phyloP scores from a whole-genome alignment of 2,888 invertebrate species.

The Rhodophaea formosa region DNA sequence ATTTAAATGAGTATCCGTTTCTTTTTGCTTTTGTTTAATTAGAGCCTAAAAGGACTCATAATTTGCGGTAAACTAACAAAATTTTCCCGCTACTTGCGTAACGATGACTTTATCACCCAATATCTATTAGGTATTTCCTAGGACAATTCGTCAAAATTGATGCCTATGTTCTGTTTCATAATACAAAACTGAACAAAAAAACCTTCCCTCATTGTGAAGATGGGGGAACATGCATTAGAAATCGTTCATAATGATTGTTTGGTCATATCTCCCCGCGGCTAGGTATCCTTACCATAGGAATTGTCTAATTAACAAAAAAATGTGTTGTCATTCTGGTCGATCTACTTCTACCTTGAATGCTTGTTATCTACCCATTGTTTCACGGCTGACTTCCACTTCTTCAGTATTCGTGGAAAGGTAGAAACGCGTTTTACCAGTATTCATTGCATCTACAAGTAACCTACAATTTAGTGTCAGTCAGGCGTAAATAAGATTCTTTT shows the following conservation, averaged over 20 bases:
- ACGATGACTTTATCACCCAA: constrained; percentile 8
- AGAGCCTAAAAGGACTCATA: not conserved
- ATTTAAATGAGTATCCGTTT: no score
- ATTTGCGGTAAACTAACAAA: constrained; percentile 5
- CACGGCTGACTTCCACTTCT: constrained; percentile 12
- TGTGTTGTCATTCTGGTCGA: not conserved
- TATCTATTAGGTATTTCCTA: constrained; percentile 24
- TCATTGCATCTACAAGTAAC: not conserved
- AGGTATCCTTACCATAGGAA: not conserved
- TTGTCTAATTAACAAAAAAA: not conserved
- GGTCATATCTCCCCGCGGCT: not conserved
- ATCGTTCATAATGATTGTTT: not conserved
- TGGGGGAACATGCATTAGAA: not conserved
- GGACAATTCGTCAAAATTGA: constrained; percentile 28
- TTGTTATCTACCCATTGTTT: constrained; percentile 13
- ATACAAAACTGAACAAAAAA: constrained; percentile 24
- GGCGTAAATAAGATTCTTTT: constrained; percentile 3
- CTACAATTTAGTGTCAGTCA: constrained; percentile 9
- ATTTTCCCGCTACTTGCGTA: not conserved
- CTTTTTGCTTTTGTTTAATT: no score
- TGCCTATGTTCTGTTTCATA: constrained; percentile 27
- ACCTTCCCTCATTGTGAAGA: constrained; percentile 23
- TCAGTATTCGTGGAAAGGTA: constrained; percentile 4
- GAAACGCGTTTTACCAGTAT: constrained; percentile 10
- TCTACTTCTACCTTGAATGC: not conserved